Conservation (phyloP, 2,888 invertebrate species). For the Folsomia candida region DNA sequence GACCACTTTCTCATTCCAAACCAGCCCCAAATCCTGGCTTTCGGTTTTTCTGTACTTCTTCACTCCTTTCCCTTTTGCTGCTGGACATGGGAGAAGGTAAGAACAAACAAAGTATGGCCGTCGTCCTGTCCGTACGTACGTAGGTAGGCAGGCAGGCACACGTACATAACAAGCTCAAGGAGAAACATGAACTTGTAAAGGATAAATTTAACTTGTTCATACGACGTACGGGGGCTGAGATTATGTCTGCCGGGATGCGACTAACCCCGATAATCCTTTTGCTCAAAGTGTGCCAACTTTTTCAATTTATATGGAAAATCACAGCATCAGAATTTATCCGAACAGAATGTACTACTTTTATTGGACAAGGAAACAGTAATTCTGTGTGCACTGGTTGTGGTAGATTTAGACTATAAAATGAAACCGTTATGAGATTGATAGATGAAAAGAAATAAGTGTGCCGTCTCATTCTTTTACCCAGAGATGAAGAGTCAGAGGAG, state of each 20-base stretch:
- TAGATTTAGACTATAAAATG: not conserved
- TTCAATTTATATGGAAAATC: slow-evolving; percentile 20
- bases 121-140: not conserved
- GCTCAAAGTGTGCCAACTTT: slow-evolving; percentile 15
- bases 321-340: slow-evolving; percentile 6
- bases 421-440: not conserved
- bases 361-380: not conserved
- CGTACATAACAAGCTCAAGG: not conserved
- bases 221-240: not conserved
- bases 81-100: not conserved
- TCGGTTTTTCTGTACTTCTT: not conserved
- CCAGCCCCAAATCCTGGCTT: not conserved
- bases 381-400: not conserved
- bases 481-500: too few relatives aligned
- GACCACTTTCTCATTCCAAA: not conserved
- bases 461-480: not conserved
- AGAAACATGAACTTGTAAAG: not conserved
- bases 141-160: not conserved
- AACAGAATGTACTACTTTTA: not conserved
- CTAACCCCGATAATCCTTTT: slow-evolving; percentile 5
- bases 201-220: not conserved
- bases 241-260: not conserved
- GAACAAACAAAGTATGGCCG: not conserved
- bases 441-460: not conserved
- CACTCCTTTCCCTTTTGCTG: not conserved